phyloP scores from a whole-genome alignment of 2,888 invertebrate species.

The Diplazon laetatorius region DNA sequence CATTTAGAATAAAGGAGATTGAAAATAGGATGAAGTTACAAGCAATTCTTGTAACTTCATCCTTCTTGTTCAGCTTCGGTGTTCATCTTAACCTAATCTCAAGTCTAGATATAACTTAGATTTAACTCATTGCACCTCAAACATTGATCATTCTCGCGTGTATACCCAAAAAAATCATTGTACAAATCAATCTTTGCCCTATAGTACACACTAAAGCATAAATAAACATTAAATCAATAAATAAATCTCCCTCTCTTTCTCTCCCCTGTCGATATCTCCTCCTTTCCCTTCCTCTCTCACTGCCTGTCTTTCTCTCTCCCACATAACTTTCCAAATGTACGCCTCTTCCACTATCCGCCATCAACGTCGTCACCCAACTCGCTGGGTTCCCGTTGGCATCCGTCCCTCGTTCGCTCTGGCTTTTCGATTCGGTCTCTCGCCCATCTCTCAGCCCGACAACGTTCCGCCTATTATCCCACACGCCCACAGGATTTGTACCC shows the following conservation, averaged over 20 bases:
- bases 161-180: too few relatives aligned
- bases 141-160: too few relatives aligned
- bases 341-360: background rate
- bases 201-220: too few relatives aligned
- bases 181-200: too few relatives aligned
- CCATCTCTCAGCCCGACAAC: background rate
- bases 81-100: too few relatives aligned
- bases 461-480: conserved; percentile 7
- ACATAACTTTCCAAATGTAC: background rate
- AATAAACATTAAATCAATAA: too few relatives aligned
- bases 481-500: conserved; percentile 33
- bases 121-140: too few relatives aligned
- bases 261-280: background rate
- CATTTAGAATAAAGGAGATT: too few relatives aligned
- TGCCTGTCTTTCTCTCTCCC: background rate
- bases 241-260: background rate
- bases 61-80: too few relatives aligned
- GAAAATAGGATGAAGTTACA: too few relatives aligned
- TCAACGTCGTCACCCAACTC: background rate
- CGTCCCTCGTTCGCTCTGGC: background rate
- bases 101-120: too few relatives aligned
- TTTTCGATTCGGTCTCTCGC: background rate
- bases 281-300: background rate
- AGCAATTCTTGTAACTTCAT: too few relatives aligned
- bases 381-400: background rate